phyloP scores from a whole-genome alignment of 2,888 invertebrate genomes.

The Agriotes lineatus region DNA sequence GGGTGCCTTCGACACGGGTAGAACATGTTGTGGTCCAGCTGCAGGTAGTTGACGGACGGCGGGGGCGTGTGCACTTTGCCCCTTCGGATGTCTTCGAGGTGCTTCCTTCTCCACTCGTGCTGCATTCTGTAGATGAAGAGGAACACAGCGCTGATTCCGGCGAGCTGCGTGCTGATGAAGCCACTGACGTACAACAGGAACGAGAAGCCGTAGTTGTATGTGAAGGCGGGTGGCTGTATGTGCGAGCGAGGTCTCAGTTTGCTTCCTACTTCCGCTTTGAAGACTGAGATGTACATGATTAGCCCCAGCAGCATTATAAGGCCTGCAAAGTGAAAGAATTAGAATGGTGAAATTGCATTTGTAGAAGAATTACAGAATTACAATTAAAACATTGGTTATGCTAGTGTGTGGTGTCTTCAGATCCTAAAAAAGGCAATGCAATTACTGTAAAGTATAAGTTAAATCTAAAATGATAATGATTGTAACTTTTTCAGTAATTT shows the following conservation, averaged over 20 bases:
- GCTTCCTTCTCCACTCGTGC: constrained; percentile 69
- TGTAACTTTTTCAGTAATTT: too few species aligned
- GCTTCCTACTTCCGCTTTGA: constrained; percentile 91
- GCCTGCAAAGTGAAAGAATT: constrained; percentile 69
- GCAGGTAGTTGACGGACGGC: constrained; percentile 55
- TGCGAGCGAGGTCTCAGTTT: constrained; percentile 86
- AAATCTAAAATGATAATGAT: too few species aligned
- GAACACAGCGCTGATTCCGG: constrained; percentile 89
- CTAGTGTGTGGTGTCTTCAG: too few species aligned
- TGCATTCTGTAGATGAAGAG: constrained; percentile 87
- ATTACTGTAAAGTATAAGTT: too few species aligned
- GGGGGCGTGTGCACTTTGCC: constrained; percentile 67
- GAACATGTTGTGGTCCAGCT: constrained; percentile 58
- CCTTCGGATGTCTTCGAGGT: constrained; percentile 68
- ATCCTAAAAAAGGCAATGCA: too few species aligned
- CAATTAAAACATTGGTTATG: too few species aligned
- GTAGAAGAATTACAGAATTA: too few species aligned
- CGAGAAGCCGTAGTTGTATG: constrained; percentile 89
- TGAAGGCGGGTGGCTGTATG: constrained; percentile 83
- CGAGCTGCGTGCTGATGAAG: constrained; percentile 85
- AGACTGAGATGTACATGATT: constrained; percentile 93
- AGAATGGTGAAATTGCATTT: too few species aligned
- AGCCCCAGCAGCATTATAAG: constrained; percentile 90
- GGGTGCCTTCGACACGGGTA: constrained; percentile 68
- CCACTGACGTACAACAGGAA: constrained; percentile 89